Evolutionary conservation across 2,113 vertebrate genomes (phyloP).

Genomic region (Hydrolagus affinis): DNA sequence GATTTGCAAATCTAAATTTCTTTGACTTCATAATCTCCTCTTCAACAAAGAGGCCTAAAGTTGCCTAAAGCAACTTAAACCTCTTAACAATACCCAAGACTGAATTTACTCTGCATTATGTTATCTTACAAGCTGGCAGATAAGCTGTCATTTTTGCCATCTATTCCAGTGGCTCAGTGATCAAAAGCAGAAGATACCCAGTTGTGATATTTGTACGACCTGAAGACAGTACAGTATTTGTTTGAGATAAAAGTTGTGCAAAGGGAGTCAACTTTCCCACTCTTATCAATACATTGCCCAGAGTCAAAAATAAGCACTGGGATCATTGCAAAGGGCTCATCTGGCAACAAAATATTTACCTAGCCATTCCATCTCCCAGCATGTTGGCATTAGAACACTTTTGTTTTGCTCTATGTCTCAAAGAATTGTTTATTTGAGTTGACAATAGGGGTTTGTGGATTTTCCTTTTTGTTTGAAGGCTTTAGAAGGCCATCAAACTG

Average conservation of each 20-base stretch:
- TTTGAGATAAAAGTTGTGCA: not conserved
- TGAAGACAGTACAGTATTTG: too few species aligned
- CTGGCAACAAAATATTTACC: not conserved
- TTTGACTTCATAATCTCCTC: not conserved
- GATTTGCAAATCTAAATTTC: too few species aligned
- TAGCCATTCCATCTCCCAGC: not conserved
- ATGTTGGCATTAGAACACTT: conserved; percentile 3
- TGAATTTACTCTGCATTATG: not conserved
- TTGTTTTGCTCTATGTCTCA: not conserved
- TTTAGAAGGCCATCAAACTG: not conserved
- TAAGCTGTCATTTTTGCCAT: not conserved
- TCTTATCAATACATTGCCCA: not conserved
- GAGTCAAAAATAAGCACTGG: not conserved
- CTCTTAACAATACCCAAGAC: not conserved
- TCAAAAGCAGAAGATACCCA: not conserved
- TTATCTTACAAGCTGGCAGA: not conserved
- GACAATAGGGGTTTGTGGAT: not conserved
- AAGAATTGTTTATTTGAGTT: conserved; percentile 1
- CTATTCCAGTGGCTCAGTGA: not conserved
- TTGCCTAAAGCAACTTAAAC: not conserved
- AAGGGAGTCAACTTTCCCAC: not conserved
- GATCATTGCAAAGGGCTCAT: not conserved
- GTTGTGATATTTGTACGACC: too few species aligned
- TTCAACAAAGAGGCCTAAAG: not conserved
- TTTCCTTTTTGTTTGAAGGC: not conserved